phyloP scores from a whole-genome alignment of 2,888 invertebrate species.

The Crocallis elinguaria region DNA sequence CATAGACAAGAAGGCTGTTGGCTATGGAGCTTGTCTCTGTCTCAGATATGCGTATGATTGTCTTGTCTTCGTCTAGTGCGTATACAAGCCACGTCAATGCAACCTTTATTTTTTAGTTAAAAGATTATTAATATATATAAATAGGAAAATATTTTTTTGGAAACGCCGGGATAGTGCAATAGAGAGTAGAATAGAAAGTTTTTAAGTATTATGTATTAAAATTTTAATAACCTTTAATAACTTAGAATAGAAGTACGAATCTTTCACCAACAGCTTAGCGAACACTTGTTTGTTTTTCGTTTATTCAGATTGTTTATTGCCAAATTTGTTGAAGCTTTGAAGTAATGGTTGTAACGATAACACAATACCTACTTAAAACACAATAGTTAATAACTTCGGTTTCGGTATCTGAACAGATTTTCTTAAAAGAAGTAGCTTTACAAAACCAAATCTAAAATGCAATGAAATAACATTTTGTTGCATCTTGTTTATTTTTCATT shows the following conservation, averaged over 20 bases:
- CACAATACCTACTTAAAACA: no score
- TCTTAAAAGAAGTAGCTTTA: no score
- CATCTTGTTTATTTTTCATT: no score
- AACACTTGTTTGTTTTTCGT: slow-evolving; percentile 21
- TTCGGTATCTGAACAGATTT: no score
- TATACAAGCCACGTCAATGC: not conserved
- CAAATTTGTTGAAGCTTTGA: slow-evolving; percentile 6
- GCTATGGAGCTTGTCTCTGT: not conserved
- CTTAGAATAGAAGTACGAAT: slow-evolving; percentile 33
- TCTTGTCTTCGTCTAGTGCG: slow-evolving; percentile 3
- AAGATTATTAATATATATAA: slow-evolving; percentile 50
- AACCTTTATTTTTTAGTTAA: slow-evolving; percentile 49
- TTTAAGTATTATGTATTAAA: slow-evolving; percentile 36
- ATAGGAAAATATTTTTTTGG: slow-evolving; percentile 63
- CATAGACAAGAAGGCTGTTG: no score
- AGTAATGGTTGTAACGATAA: no score
- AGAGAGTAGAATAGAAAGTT: slow-evolving; percentile 69
- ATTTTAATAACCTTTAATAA: slow-evolving; percentile 28
- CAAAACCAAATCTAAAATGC: no score
- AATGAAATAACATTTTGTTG: no score
- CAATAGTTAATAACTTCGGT: no score
- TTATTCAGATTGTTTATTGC: slow-evolving; percentile 1
- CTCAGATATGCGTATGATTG: not conserved
- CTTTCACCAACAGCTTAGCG: slow-evolving; percentile 34
- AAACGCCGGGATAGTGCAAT: slow-evolving; percentile 83